Conservation (phyloP, 2,113 vertebrate genomes). For the Megaceryle maxima region DNA sequence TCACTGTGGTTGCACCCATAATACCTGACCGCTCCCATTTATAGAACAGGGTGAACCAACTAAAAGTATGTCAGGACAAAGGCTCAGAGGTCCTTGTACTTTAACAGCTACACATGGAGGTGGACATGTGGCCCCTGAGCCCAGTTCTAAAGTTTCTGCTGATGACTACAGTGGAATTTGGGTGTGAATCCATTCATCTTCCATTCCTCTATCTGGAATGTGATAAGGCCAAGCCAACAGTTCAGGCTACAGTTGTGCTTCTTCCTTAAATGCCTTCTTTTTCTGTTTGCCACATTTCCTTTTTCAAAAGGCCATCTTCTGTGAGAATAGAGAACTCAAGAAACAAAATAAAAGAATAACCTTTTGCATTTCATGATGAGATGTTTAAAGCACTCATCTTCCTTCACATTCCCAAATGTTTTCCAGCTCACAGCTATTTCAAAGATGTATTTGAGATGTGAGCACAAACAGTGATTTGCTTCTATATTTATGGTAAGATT, state of each 20-base stretch:
- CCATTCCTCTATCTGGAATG: neutral
- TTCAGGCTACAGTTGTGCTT: neutral
- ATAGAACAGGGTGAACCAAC: neutral
- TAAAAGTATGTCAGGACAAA: neutral
- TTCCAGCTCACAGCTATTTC: neutral
- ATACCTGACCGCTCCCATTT: neutral
- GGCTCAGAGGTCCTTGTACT: neutral
- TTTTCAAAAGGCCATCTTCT: neutral
- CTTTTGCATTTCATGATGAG: neutral
- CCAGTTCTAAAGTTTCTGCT: conserved; percentile 17
- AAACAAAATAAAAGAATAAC: neutral
- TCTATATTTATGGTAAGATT: neutral
- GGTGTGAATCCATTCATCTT: conserved; percentile 10
- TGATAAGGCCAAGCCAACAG: conserved; percentile 6
- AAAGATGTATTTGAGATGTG: neutral
- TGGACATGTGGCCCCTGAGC: neutral
- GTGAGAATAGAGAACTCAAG: neutral
- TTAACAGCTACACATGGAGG: neutral
- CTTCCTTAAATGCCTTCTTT: neutral
- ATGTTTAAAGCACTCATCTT: neutral
- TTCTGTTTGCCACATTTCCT: neutral
- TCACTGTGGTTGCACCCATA: neutral
- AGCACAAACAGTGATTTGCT: neutral
- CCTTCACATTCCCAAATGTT: neutral
- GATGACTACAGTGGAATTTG: conserved; percentile 19